Base-by-base conservation (phyloP, 2,888 invertebrate species). In the Nysson spinosus region DNA sequence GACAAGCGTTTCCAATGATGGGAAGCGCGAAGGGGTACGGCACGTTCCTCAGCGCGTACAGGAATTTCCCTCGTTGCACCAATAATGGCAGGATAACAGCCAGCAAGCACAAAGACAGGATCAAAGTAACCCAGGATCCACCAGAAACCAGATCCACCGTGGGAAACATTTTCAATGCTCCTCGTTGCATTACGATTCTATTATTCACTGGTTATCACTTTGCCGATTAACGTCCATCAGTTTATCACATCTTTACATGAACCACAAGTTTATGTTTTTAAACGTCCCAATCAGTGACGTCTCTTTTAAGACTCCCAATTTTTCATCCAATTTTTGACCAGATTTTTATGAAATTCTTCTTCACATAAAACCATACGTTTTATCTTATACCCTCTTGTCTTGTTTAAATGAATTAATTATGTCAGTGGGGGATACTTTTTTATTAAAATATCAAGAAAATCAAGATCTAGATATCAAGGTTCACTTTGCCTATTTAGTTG, bases 1-100 rank as follows among this genome's bases (percentile, higher is more conserved):
- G 84, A 26, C 78, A 72, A 1, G 85, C 84, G 55, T 88, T 88
- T 1, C 88, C 88, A 11, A 88, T 71, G n/a, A 87, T 22, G 0
- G 88, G 88, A 35, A 85, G 43, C 0, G 85, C 82, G 1, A 39
- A 60, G 1, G 86, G 88, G 12, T 79, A 79, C 0, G 87, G 85
- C 12, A 88, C 77, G 6, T 78, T 80, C 12, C 81, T 70, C 19
- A 85, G 55, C 0, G 76, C 73, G 54, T 82, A 77, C 1, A 84
- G 30, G 47, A 85, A 84, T 39, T 67, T 81, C 6, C 51, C 68
- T 19, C 85, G 74, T 46, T 70, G 69, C 5, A 79, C 52, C 24
- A 80, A 19, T 1, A 79, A 9, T 1, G 51, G 5, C 11, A 77
- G 11, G 1, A 82, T 3, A 1, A 82, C 49, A 0, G 67, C 32